A percentile compares a stretch with the other conserved stretches of the same genome.
phyloP scores from a whole-genome alignment of 2,113 vertebrate species.

The Melospiza melodia region DNA sequence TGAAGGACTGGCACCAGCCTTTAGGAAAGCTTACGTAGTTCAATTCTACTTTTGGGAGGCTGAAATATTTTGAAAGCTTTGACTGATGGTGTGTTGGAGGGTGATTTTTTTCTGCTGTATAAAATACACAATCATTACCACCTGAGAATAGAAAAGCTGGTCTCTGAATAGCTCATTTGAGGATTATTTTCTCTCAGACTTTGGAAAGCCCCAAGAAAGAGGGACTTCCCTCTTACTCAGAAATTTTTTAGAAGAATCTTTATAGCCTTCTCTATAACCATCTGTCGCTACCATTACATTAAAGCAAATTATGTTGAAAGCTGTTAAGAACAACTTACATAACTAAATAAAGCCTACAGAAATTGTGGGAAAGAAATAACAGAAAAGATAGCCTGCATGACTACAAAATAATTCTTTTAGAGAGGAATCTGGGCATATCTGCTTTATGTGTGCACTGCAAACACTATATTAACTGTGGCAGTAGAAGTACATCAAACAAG shows the following conservation, averaged over 20 bases:
- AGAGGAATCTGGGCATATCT: slow-evolving; percentile 28
- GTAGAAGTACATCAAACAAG: slow-evolving; percentile 65
- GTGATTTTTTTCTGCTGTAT: neutral
- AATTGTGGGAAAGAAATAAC: neutral
- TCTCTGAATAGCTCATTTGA: neutral
- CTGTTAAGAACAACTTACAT: neutral
- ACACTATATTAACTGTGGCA: slow-evolving; percentile 60
- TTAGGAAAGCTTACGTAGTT: neutral
- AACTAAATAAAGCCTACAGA: neutral
- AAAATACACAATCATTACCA: neutral
- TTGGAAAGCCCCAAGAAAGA: neutral
- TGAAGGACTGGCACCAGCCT: neutral
- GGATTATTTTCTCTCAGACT: neutral
- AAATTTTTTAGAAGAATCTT: neutral
- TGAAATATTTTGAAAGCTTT: neutral
- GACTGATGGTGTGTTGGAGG: neutral
- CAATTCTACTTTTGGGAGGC: neutral
- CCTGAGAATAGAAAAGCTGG: neutral
- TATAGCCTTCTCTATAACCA: neutral
- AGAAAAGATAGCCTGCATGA: slow-evolving; percentile 6
- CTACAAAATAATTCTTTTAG: slow-evolving; percentile 37
- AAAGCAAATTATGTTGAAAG: neutral
- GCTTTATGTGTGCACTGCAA: slow-evolving; percentile 43
- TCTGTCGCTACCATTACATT: neutral
- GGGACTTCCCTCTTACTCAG: neutral